phyloP scores from a whole-genome alignment of 2,113 vertebrate species.

The Alces alces region DNA sequence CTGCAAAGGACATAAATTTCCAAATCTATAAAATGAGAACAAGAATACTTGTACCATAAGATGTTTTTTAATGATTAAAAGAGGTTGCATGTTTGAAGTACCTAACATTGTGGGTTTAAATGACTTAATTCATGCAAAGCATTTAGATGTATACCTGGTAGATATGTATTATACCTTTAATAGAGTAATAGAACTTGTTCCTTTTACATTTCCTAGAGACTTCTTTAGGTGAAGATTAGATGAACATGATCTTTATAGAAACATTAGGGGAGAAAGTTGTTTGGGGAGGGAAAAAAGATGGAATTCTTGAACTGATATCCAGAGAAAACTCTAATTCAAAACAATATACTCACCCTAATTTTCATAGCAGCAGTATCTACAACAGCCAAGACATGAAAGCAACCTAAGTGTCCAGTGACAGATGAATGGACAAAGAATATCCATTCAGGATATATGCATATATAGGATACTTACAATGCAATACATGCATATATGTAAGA shows the following conservation, averaged over 20 bases:
- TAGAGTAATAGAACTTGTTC: not conserved
- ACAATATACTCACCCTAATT: not conserved
- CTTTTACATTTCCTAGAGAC: not conserved
- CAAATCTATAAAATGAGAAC: not conserved
- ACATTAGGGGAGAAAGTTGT: not conserved
- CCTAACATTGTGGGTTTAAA: not conserved
- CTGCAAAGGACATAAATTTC: not conserved
- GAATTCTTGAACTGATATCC: not conserved
- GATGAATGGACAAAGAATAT: not conserved
- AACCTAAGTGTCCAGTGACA: not conserved
- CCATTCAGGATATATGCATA: not conserved
- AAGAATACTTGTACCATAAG: not conserved
- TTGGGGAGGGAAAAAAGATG: not conserved
- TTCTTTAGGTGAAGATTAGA: not conserved
- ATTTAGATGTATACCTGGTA: not conserved
- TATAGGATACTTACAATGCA: not conserved
- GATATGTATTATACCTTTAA: not conserved
- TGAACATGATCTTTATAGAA: not conserved
- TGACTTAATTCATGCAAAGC: not conserved
- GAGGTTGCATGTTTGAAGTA: not conserved
- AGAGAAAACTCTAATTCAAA: not conserved
- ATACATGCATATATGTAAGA: not conserved
- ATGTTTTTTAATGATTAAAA: not conserved
- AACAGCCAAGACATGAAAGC: not conserved
- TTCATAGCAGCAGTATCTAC: not conserved